A percentile compares a stretch with the other conserved stretches of the same genome.
phyloP scores from a whole-genome alignment of 2,797 vertebrate species.

The Picus viridis region DNA sequence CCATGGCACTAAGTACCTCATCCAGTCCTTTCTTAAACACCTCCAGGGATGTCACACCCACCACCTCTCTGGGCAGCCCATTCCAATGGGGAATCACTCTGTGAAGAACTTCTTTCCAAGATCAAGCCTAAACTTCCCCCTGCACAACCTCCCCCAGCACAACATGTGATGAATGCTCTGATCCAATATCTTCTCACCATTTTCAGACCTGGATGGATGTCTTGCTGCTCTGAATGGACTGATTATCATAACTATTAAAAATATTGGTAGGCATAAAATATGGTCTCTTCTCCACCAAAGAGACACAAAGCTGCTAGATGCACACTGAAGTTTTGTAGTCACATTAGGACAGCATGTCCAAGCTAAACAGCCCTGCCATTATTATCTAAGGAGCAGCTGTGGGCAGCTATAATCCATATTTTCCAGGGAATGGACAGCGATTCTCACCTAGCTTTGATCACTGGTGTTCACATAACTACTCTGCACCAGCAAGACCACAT shows the following conservation, averaged over 20 bases:
- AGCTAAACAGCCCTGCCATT: not conserved
- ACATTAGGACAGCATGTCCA: not conserved
- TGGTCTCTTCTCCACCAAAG: not conserved
- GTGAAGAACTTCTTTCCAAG: too few species aligned
- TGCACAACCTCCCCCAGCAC: too few species aligned
- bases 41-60: too few species aligned
- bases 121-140: too few species aligned
- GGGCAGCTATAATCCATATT: not conserved
- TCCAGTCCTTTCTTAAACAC: too few species aligned
- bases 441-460: not conserved
- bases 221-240: not conserved
- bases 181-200: not conserved
- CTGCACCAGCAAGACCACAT: too few species aligned
- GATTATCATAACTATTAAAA: not conserved
- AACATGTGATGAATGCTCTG: not conserved
- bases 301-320: not conserved
- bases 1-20: too few species aligned
- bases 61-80: too few species aligned
- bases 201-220: not conserved
- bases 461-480: not conserved
- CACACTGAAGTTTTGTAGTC: not conserved
- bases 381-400: not conserved
- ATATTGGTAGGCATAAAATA: accelerated
- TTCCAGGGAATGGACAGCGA: not conserved
- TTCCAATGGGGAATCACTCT: too few species aligned